Evolutionary conservation across 2,113 vertebrate species (phyloP), one percentile per base, ranked within the genome.

Genomic region (Cephalopterus ornatus): DNA sequence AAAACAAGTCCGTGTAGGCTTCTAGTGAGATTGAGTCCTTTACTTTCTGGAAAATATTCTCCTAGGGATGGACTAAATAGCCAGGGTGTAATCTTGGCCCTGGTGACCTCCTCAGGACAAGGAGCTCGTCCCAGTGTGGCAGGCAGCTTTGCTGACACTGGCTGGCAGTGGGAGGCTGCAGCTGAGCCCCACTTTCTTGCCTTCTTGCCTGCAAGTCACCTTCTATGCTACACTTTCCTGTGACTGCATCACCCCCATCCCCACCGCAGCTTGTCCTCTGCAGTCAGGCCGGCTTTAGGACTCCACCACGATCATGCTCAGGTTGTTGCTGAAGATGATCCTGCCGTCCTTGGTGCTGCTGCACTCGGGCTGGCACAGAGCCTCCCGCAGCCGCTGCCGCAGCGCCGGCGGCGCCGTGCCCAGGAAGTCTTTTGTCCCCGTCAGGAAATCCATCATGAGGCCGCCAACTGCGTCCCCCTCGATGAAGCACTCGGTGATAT

Each of bases 381-480:
- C 84, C 76, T 97, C 92, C 95, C 95, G 75, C 79, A 99, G 97
- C 50, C 93, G 96, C 19, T 49, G 96, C 91, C 94, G 98, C 79
- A 99, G 94, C 61, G 97, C 97, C 11, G 92, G 44, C 1, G 98
- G 96, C 2, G 97, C 98, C 1, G 95, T 97, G 77, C 96, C 95
- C 89, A 97, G 98, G 88, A 98, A 99, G 86, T 98, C 83, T 53
- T 92, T 87, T 5, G 98, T 98, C 32, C 98, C 98, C 0, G 98
- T 99, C 82, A 99, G 98, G 82, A 99, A 99, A 96, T 99, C 99
- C 46, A 99, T 96, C 89, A 98, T 97, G 63, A 85, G 96, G 84
- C 98, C 96, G 61, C 98, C 99, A 4, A 89, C 93, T 4, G 97
- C 94, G 41, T 98, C 97, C 3, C 98, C 98, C 26, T 98, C 97